Evolutionary conservation across 2,888 invertebrate species (phyloP).

Genomic region (Rotaria sp.): DNA sequence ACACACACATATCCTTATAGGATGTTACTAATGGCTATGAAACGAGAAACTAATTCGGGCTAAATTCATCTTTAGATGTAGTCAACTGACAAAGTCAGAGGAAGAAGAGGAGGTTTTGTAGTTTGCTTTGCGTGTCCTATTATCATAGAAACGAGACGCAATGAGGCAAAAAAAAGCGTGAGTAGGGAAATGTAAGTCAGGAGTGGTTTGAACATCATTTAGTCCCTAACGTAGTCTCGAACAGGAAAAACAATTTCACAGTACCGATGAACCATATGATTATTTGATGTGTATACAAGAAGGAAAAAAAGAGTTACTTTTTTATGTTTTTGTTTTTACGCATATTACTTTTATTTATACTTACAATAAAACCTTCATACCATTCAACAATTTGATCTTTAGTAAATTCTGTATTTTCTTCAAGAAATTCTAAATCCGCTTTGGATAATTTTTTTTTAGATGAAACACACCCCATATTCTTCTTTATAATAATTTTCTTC

Average conservation of each 20-base stretch:
- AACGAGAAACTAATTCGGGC: background rate
- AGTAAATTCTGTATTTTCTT: slow-evolving; percentile 39
- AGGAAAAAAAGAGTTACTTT: background rate
- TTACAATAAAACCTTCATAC: slow-evolving; percentile 40
- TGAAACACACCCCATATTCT: slow-evolving; percentile 39
- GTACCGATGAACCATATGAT: slow-evolving; percentile 8
- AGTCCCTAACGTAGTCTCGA: background rate
- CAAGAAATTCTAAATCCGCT: slow-evolving; percentile 35
- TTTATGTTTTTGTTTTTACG: background rate
- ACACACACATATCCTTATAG: background rate
- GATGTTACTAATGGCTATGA: background rate
- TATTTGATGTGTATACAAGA: background rate
- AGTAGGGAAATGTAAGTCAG: background rate
- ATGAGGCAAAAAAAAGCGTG: background rate
- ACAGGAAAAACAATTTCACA: slow-evolving; percentile 19
- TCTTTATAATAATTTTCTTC: background rate
- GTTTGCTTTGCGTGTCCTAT: background rate
- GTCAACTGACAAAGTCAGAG: background rate
- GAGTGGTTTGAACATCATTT: background rate
- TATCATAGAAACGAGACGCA: background rate
- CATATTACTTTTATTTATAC: background rate
- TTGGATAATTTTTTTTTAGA: slow-evolving; percentile 36
- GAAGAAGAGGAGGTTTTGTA: background rate
- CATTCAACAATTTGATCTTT: slow-evolving; percentile 39
- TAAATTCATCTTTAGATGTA: background rate